Percentiles rank a stretch among this genome's conserved stretches.
Conservation (phyloP, 2,113 vertebrate species). For the Patagioenas fasciata region DNA sequence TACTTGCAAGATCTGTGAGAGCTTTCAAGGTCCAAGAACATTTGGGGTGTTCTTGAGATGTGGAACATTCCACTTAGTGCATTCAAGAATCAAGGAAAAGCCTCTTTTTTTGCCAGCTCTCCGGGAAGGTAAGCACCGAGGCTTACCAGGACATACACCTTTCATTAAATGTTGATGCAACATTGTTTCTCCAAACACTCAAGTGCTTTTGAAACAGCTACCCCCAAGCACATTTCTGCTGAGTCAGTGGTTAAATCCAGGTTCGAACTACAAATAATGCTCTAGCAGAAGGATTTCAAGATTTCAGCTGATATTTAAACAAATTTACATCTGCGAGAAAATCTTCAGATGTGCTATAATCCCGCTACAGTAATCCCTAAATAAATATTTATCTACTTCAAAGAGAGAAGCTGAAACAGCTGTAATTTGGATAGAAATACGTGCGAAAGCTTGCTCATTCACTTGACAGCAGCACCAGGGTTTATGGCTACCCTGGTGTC, state of each 20-base stretch:
- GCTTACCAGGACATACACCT: neutral
- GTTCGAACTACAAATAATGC: neutral
- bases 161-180: neutral
- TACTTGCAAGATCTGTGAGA: neutral
- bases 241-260: neutral
- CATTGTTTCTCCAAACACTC: neutral
- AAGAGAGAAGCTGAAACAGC: neutral
- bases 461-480: neutral
- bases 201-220: neutral
- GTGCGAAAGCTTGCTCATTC: neutral
- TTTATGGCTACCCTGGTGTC: neutral
- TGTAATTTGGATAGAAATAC: neutral
- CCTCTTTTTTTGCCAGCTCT: neutral
- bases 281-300: neutral
- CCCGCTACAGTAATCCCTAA: neutral
- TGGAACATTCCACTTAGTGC: neutral
- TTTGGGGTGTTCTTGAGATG: neutral
- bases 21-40: neutral
- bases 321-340: neutral
- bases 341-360: neutral
- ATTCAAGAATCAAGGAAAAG: neutral
- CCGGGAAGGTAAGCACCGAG: no score
- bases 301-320: neutral
- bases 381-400: neutral
- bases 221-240: neutral